phyloP scores from a whole-genome alignment of 2,113 vertebrate species.

The Donacobius atricapilla region DNA sequence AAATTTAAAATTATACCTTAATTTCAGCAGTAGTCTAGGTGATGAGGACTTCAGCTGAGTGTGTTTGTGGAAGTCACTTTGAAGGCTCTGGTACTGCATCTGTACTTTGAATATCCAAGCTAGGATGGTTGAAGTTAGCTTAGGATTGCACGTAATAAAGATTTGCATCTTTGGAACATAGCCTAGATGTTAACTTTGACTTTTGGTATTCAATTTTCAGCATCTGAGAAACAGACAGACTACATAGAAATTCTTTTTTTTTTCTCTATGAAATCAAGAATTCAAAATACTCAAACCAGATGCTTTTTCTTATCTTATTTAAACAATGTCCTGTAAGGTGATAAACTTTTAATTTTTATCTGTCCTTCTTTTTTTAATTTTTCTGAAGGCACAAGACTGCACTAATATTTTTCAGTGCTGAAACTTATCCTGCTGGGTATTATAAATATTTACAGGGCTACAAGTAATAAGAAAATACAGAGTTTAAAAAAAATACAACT shows the following conservation, averaged over 20 bases:
- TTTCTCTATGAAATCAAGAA: background rate
- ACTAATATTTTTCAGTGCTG: background rate
- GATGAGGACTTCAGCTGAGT: background rate
- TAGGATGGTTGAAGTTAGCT: background rate
- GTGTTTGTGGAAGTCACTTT: background rate
- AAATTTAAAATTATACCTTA: background rate
- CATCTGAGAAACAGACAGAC: background rate
- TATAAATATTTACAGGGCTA: background rate
- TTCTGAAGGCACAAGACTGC: background rate
- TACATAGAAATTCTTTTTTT: background rate
- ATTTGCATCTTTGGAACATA: background rate
- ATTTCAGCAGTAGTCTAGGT: background rate
- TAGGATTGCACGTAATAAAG: background rate
- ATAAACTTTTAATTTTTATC: background rate
- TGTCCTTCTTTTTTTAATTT: background rate
- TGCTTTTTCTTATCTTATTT: background rate
- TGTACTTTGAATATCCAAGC: background rate
- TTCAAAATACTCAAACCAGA: background rate
- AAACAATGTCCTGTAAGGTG: background rate
- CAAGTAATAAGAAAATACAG: background rate
- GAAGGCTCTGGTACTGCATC: background rate
- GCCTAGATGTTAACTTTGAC: background rate
- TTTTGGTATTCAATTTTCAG: background rate
- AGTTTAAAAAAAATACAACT: background rate
- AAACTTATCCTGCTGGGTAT: background rate